These are phyloP conservation scores for Flexamia atlantica DNA, from an alignment of 2,888 invertebrate species.

Conservation along the genomic window DNA sequence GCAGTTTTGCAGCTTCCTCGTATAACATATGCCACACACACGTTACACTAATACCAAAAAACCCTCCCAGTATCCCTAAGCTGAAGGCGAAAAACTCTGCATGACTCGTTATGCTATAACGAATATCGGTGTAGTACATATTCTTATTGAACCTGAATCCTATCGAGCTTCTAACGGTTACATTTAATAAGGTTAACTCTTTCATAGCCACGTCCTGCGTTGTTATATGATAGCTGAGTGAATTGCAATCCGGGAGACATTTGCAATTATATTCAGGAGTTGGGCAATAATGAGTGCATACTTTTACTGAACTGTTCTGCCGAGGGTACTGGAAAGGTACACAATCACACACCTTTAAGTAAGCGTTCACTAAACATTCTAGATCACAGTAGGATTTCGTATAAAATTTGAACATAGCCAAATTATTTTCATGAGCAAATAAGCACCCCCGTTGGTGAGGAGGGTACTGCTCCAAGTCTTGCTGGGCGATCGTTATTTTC, in stretches of 20 bases:
- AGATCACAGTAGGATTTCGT: conserved; percentile 6
- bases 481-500: neutral
- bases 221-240: neutral
- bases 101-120: conserved; percentile 14
- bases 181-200: neutral
- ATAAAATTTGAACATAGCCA: conserved; percentile 2
- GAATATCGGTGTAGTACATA: neutral
- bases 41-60: neutral
- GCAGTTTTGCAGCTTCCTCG: too few relatives aligned
- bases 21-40: neutral
- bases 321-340: neutral
- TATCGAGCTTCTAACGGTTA: neutral
- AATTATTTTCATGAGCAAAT: neutral
- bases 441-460: neutral
- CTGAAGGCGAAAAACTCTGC: conserved; percentile 1
- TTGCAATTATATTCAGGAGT: neutral
- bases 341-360: neutral
- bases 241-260: conserved; percentile 7
- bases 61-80: neutral
- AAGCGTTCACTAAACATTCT: neutral
- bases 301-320: neutral
- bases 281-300: neutral
- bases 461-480: neutral
- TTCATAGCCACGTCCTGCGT: neutral
- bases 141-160: neutral